A percentile compares a stretch with the other conserved stretches of the same genome.
These are phyloP conservation scores for Drosophila birchii DNA, from an alignment of 2,888 invertebrate genomes.

Conservation along the genomic window DNA sequence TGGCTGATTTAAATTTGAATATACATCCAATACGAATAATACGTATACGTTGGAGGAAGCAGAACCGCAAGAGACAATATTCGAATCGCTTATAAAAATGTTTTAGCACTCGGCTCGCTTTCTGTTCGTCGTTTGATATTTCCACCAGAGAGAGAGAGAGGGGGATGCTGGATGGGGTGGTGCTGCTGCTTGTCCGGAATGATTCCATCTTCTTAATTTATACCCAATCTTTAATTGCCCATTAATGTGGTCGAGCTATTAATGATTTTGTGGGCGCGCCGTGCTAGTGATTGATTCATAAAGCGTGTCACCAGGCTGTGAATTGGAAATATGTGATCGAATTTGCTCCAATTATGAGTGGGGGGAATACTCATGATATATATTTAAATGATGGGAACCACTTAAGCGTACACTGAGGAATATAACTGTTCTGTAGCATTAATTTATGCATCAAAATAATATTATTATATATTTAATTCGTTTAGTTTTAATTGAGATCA, in stretches of 20 bases:
- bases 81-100: constrained; percentile 81
- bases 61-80: constrained; percentile 67
- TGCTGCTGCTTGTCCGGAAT: constrained; percentile 12
- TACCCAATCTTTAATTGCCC: constrained; percentile 29
- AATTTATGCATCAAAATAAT: too few species aligned
- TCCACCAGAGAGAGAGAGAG: not conserved
- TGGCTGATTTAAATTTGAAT: constrained; percentile 65
- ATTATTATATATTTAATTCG: too few species aligned
- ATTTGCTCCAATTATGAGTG: constrained; percentile 31
- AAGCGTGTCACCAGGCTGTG: constrained; percentile 22
- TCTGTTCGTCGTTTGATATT: constrained; percentile 16
- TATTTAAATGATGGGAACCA: constrained; percentile 33
- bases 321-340: constrained; percentile 23
- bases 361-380: constrained; percentile 9
- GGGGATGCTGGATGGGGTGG: not conserved
- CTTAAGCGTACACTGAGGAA: constrained; percentile 51
- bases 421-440: not conserved
- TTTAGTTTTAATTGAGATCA: too few species aligned
- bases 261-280: constrained; percentile 40
- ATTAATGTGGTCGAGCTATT: constrained; percentile 48
- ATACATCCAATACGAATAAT: not conserved
- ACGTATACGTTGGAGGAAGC: constrained; percentile 26
- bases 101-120: constrained; percentile 17
- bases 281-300: constrained; percentile 61
- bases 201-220: constrained; percentile 54